Evolutionary conservation across 2,888 invertebrate species (phyloP).

Genomic region (Cistogaster globosa): DNA sequence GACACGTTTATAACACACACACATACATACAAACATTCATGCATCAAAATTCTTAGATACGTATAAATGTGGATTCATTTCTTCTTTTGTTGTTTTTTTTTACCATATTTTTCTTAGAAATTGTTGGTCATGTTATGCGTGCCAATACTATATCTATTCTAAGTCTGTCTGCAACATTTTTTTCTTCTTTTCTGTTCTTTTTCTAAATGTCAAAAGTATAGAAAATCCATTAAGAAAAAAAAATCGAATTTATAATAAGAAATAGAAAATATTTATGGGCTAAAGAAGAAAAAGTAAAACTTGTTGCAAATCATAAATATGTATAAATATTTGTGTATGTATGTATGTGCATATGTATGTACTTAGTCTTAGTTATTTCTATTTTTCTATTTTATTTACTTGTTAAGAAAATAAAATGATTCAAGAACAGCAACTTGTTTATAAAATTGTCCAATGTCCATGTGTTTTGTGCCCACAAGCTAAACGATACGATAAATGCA

Average conservation of each 20-base stretch:
- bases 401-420: conserved; percentile 9
- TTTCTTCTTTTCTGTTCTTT: conserved; percentile 8
- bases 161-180: conserved; percentile 38
- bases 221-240: conserved; percentile 40
- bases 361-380: conserved; percentile 41
- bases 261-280: conserved; percentile 54
- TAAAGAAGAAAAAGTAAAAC: conserved; percentile 51
- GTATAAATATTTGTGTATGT: no score
- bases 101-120: conserved; percentile 55
- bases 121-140: conserved; percentile 67
- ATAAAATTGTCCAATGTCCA: conserved; percentile 52
- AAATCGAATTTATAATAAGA: conserved; percentile 35
- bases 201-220: conserved; percentile 52
- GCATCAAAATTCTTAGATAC: no score
- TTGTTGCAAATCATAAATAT: conserved; percentile 72
- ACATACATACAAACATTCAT: conserved; percentile 6
- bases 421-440: conserved; percentile 45
- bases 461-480: conserved; percentile 52
- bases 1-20: conserved; percentile 45
- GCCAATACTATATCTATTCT: conserved; percentile 63
- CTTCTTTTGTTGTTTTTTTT: background rate
- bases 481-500: conserved; percentile 35
- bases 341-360: background rate
- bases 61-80: background rate
- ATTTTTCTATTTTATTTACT: conserved; percentile 35